Conservation (phyloP, 2,113 vertebrate genomes). For the Mirounga angustirostris region DNA sequence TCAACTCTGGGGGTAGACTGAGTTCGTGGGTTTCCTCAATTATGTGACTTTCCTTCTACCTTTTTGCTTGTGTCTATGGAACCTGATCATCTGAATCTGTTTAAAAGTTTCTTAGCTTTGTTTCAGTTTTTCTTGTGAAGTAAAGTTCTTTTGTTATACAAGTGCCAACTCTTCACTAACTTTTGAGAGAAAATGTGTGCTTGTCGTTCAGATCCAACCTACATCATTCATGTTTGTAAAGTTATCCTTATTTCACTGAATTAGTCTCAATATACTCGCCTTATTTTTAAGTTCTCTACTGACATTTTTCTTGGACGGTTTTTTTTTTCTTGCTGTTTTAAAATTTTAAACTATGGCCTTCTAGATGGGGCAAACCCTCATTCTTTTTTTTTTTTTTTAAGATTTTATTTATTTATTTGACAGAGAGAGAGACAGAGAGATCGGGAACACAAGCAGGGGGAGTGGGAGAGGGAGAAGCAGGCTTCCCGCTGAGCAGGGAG, state of each 20-base stretch:
- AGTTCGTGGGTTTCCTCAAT: not conserved
- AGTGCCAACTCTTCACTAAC: not conserved
- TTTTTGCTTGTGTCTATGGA: not conserved
- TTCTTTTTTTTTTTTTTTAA: not conserved
- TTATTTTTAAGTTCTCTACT: not conserved
- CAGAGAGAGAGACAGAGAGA: too few relatives aligned
- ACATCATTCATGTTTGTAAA: not conserved
- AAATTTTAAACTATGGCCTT: not conserved
- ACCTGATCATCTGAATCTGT: not conserved
- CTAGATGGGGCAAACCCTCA: not conserved
- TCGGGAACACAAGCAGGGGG: too few relatives aligned
- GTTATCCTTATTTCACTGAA: not conserved
- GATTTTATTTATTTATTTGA: too few relatives aligned
- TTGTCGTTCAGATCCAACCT: not conserved
- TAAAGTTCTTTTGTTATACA: not conserved
- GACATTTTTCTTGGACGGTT: not conserved
- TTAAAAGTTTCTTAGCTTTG: constrained; percentile 23
- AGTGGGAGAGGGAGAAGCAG: too few relatives aligned
- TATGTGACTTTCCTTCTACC: not conserved
- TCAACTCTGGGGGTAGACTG: not conserved
- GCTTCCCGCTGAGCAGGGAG: too few relatives aligned
- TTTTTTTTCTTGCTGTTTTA: not conserved
- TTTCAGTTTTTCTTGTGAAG: constrained; percentile 13
- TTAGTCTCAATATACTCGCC: not conserved
- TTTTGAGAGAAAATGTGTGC: not conserved